Conservation (phyloP, 2,888 invertebrate genomes). For the Rhingia campestris region DNA sequence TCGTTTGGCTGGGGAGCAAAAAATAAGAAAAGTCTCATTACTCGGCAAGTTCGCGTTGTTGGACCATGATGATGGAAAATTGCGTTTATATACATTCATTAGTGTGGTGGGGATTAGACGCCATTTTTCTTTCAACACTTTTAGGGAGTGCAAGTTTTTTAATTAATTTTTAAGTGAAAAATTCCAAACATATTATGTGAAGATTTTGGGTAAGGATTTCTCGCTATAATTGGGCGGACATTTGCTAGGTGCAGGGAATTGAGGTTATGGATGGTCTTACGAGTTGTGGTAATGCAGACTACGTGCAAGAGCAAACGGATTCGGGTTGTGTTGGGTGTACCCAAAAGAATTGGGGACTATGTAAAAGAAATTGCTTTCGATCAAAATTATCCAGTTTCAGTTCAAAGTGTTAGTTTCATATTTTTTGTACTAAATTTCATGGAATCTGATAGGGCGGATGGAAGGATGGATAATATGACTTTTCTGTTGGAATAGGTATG, state of each 20-base stretch:
- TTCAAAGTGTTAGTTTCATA: no score
- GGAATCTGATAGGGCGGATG: no score
- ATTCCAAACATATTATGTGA: slow-evolving; percentile 29
- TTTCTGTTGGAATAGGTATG: no score
- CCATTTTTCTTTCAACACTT: slow-evolving; percentile 22
- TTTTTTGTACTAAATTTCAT: no score
- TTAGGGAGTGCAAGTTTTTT: slow-evolving; percentile 52
- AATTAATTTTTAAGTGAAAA: slow-evolving; percentile 72
- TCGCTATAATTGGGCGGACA: slow-evolving; percentile 5
- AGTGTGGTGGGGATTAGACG: slow-evolving; percentile 53
- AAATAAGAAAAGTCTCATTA: slow-evolving; percentile 31
- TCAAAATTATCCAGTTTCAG: no score
- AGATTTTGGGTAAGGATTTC: neutral
- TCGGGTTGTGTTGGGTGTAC: no score
- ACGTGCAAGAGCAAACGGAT: no score
- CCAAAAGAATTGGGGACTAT: no score
- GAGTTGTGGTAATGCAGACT: no score
- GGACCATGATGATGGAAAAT: slow-evolving; percentile 52
- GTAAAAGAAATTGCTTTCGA: no score
- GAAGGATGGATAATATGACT: no score
- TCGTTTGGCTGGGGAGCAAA: slow-evolving; percentile 39
- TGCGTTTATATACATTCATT: slow-evolving; percentile 69
- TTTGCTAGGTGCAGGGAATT: neutral
- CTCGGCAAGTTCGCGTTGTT: slow-evolving; percentile 54
- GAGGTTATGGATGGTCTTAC: no score